A percentile compares a stretch with the other conserved stretches of the same genome.
These are phyloP conservation scores for Anthopleura xanthogrammica DNA, from an alignment of 92 coral and sea anemone genomes.

Conservation along the genomic window DNA sequence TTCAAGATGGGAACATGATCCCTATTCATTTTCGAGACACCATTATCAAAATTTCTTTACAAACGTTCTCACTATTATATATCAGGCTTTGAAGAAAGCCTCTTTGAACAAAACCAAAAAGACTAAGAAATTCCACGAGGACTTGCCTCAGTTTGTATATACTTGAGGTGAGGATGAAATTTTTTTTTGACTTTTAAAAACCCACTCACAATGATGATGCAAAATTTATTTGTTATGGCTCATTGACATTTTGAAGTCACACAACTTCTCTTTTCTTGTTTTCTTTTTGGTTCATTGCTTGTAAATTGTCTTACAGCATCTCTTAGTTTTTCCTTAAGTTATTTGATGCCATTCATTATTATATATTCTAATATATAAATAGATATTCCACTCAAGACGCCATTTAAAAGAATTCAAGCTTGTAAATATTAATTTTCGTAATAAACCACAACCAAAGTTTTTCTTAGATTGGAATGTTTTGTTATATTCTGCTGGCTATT, in stretches of 20 bases:
- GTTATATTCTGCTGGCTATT: not conserved
- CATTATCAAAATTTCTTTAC: not conserved
- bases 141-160: too few species aligned
- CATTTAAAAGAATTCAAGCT: slow-evolving; percentile 27
- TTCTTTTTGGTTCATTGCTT: not conserved
- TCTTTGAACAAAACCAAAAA: not conserved
- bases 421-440: slow-evolving; percentile 27
- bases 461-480: not conserved
- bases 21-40: not conserved
- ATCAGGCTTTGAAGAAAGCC: not conserved
- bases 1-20: not conserved
- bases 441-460: not conserved
- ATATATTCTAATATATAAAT: slow-evolving; percentile 22
- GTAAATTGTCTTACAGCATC: slow-evolving; percentile 9
- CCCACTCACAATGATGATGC: too few species aligned
- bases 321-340: slow-evolving; percentile 15
- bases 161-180: too few species aligned
- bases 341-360: slow-evolving; percentile 16
- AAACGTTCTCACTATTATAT: not conserved
- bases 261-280: not conserved
- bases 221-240: not conserved
- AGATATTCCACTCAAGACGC: slow-evolving; percentile 20
- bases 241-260: not conserved
- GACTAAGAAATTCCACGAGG: too few species aligned
- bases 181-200: too few species aligned